phyloP scores from a whole-genome alignment of 2,113 vertebrate species.

The Sterna hirundo region DNA sequence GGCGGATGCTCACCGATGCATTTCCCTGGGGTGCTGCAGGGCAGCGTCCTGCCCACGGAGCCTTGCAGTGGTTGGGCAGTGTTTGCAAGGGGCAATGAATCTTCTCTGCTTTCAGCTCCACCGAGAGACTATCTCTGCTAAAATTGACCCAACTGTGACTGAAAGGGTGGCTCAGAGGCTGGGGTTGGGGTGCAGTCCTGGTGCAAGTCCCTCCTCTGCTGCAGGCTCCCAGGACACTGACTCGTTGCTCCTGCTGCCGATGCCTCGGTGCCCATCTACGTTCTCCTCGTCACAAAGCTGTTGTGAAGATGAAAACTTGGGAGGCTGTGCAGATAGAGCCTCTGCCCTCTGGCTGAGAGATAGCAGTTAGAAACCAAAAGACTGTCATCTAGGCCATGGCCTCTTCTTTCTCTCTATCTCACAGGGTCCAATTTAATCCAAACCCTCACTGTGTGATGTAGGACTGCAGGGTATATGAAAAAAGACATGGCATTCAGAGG shows the following conservation, averaged over 20 bases:
- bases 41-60: background rate
- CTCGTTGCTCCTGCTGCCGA: background rate
- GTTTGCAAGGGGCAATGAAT: background rate
- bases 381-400: background rate
- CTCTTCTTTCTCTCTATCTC: background rate
- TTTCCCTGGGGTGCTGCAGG: background rate
- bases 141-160: background rate
- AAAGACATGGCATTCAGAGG: background rate
- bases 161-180: background rate
- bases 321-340: background rate
- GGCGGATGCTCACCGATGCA: accelerated
- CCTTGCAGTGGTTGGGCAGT: background rate
- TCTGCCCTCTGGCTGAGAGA: background rate
- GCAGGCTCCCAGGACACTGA: background rate
- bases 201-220: background rate
- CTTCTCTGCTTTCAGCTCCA: background rate
- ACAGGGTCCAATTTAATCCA: background rate
- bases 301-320: background rate
- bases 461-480: background rate
- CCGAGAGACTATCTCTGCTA: background rate
- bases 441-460: background rate
- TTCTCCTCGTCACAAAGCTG: background rate
- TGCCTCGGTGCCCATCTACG: background rate
- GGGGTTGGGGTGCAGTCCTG: background rate
- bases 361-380: background rate